These are phyloP conservation scores for Watsonalla binaria DNA, from an alignment of 2,888 invertebrate genomes.

Conservation along the genomic window DNA sequence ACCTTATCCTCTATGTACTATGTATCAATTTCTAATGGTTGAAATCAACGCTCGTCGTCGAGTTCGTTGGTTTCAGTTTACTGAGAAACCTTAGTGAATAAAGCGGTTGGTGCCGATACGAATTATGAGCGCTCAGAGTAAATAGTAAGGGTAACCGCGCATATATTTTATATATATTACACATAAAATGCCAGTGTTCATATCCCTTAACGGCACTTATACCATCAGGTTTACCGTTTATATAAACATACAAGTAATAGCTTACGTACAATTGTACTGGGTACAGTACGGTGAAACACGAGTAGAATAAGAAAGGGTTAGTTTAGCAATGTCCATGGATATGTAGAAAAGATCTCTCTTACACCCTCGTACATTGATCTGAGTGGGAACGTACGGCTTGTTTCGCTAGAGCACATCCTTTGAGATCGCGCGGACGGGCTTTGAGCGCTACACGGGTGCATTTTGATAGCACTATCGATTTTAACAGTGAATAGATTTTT, in stretches of 20 bases:
- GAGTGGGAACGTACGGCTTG: slow-evolving; percentile 61
- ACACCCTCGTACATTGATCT: slow-evolving; percentile 51
- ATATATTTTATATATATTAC: too few relatives aligned
- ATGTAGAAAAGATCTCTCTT: slow-evolving; percentile 36
- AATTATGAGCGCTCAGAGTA: too few relatives aligned
- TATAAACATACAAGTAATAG: background rate
- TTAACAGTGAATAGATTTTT: slow-evolving; percentile 61
- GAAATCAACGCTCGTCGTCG: too few relatives aligned
- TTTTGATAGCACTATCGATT: slow-evolving; percentile 71
- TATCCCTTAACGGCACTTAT: too few relatives aligned
- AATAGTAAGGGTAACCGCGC: too few relatives aligned
- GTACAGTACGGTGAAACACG: background rate
- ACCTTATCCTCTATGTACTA: too few relatives aligned
- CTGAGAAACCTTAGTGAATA: too few relatives aligned
- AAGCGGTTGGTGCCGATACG: too few relatives aligned
- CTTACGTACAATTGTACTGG: background rate
- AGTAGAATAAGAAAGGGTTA: slow-evolving; percentile 35
- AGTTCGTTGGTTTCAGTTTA: too few relatives aligned
- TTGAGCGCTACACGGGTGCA: slow-evolving; percentile 55
- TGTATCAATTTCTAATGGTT: too few relatives aligned
- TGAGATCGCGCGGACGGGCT: slow-evolving; percentile 53
- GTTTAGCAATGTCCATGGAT: slow-evolving; percentile 40
- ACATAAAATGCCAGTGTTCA: too few relatives aligned
- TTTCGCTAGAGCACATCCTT: slow-evolving; percentile 53
- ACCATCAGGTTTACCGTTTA: too few relatives aligned